Conservation (phyloP, 2,113 vertebrate species). For the Pelobates fuscus region DNA sequence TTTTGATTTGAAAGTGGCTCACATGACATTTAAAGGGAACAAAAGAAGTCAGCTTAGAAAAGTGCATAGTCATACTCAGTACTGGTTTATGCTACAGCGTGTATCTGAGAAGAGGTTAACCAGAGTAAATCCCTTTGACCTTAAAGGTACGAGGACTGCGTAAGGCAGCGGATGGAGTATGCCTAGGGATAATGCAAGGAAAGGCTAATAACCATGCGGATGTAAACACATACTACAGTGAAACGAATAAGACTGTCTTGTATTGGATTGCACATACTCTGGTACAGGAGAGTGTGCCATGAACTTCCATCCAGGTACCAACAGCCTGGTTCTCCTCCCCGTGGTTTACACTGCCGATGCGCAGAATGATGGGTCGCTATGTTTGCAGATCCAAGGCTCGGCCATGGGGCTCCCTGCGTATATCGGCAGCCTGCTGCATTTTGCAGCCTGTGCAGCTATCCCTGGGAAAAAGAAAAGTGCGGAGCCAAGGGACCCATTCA, state of each 20-base stretch:
- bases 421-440: conserved; percentile 55
- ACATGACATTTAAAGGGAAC: neutral
- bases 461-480: conserved; percentile 49
- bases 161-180: neutral
- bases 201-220: conserved; percentile 10
- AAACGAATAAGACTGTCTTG: conserved; percentile 9
- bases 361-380: neutral
- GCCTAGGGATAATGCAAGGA: neutral
- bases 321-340: neutral
- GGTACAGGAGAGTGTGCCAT: conserved; percentile 23
- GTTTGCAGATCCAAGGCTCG: conserved; percentile 46
- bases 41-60: conserved; percentile 6
- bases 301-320: conserved; percentile 4
- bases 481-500: conserved; percentile 7
- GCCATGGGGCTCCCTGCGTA: conserved; percentile 57
- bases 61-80: conserved; percentile 41
- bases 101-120: conserved; percentile 7
- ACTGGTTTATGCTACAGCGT: conserved; percentile 15
- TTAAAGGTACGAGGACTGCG: conserved; percentile 4
- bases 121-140: conserved; percentile 8
- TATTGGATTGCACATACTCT: conserved; percentile 47
- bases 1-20: neutral
- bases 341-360: neutral
- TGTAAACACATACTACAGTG: conserved; percentile 19
- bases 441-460: conserved; percentile 32